Evolutionary conservation across 2,888 invertebrate genomes (phyloP).

Genomic region (Pheosia tremula): DNA sequence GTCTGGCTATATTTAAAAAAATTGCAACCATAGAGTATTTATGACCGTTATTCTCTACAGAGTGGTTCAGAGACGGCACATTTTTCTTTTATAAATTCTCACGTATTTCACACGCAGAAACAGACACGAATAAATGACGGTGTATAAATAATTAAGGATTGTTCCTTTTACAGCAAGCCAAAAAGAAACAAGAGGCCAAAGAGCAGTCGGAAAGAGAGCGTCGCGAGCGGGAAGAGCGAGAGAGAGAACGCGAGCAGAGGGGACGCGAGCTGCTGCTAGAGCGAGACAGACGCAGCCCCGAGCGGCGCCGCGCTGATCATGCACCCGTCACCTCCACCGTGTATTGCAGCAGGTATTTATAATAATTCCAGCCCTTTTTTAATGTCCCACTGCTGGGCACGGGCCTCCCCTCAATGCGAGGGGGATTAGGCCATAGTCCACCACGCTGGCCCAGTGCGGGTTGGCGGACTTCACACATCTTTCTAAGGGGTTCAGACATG

Average conservation of each 20-base stretch:
- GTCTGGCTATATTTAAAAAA: too few species aligned
- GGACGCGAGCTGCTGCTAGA: slow-evolving; percentile 52
- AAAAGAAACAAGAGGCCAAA: slow-evolving; percentile 76
- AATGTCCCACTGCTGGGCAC: too few species aligned
- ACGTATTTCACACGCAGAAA: too few species aligned
- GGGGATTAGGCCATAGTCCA: too few species aligned
- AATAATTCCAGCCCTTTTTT: slow-evolving; percentile 30
- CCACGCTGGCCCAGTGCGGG: too few species aligned
- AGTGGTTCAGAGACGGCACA: too few species aligned
- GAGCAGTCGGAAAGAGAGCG: slow-evolving; percentile 68
- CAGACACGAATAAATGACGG: not conserved
- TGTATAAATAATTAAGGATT: not conserved
- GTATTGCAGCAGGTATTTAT: slow-evolving; percentile 37
- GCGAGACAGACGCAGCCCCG: slow-evolving; percentile 52
- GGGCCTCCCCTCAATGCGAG: too few species aligned
- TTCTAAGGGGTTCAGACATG: too few species aligned
- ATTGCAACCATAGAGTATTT: too few species aligned
- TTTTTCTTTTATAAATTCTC: too few species aligned
- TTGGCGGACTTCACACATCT: too few species aligned
- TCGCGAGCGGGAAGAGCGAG: slow-evolving; percentile 65
- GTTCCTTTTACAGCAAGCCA: slow-evolving; percentile 67
- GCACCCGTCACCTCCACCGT: slow-evolving; percentile 25
- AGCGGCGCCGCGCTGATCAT: slow-evolving; percentile 52
- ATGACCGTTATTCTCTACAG: too few species aligned
- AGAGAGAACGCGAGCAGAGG: slow-evolving; percentile 62